phyloP scores from a whole-genome alignment of 2,113 vertebrate genomes.

The Cyprinodon variegatus region DNA sequence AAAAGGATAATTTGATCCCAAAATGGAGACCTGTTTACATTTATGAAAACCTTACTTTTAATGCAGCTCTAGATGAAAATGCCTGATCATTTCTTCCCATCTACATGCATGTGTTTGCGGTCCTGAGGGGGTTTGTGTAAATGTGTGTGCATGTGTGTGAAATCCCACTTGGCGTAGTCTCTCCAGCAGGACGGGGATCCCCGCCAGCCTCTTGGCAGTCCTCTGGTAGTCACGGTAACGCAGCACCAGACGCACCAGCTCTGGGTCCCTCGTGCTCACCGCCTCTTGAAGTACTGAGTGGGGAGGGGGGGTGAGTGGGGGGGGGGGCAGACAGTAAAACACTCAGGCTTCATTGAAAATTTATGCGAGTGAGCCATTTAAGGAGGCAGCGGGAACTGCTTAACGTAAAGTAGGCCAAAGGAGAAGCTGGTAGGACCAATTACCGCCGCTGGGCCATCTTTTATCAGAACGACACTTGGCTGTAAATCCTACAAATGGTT shows the following conservation, averaged over 20 bases:
- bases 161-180: conserved; percentile 89
- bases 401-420: conserved; percentile 51
- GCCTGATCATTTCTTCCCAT: conserved; percentile 5
- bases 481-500: conserved; percentile 31
- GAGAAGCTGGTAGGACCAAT: conserved; percentile 40
- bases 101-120: neutral
- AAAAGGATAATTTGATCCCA: conserved; percentile 19
- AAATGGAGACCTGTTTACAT: conserved; percentile 26
- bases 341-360: conserved; percentile 66
- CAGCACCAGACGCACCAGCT: conserved; percentile 92
- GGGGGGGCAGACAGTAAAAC: conserved; percentile 20
- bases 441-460: conserved; percentile 30
- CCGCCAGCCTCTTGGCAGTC: conserved; percentile 91
- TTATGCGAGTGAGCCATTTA: conserved; percentile 56
- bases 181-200: conserved; percentile 93
- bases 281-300: conserved; percentile 93
- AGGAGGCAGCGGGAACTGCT: conserved; percentile 35
- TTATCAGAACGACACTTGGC: conserved; percentile 36
- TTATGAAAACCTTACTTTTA: neutral
- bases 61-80: neutral
- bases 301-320: conserved; percentile 5
- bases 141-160: conserved; percentile 24
- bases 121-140: neutral
- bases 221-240: conserved; percentile 96
- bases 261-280: conserved; percentile 91